Conservation (phyloP, 2,888 invertebrate species). For the Stenoptilia bipunctidactyla region DNA sequence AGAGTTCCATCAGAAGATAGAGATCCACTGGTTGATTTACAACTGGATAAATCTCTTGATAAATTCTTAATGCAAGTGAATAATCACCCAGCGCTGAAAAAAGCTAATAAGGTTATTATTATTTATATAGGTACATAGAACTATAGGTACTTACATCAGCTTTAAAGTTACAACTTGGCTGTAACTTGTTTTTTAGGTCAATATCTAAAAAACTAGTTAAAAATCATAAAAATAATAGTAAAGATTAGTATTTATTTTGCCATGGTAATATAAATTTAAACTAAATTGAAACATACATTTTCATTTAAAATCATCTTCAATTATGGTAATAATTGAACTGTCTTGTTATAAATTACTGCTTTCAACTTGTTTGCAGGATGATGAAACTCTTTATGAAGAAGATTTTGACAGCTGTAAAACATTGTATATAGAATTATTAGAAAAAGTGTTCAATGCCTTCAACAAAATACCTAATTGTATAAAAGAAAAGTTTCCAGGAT, state of each 20-base stretch:
- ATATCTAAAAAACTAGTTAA: too few relatives aligned
- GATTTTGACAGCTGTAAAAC: slow-evolving; percentile 49
- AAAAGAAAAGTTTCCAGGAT: slow-evolving; percentile 73
- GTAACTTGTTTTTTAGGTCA: too few relatives aligned
- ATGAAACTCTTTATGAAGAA: slow-evolving; percentile 16
- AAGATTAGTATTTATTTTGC: too few relatives aligned
- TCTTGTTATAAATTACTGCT: too few relatives aligned
- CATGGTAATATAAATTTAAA: too few relatives aligned
- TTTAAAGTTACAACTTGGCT: too few relatives aligned
- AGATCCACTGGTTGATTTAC: slow-evolving; percentile 34
- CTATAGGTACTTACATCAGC: too few relatives aligned
- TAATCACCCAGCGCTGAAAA: slow-evolving; percentile 27
- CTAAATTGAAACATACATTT: too few relatives aligned
- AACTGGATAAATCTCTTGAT: slow-evolving; percentile 30
- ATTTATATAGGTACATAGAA: too few relatives aligned
- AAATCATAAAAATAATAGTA: too few relatives aligned
- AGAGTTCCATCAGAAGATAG: slow-evolving; percentile 20
- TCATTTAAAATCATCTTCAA: too few relatives aligned
- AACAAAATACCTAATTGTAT: slow-evolving; percentile 74
- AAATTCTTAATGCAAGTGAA: slow-evolving; percentile 27
- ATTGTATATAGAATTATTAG: slow-evolving; percentile 72
- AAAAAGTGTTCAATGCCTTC: slow-evolving; percentile 74
- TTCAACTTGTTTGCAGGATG: slow-evolving; percentile 25
- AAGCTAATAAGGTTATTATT: slow-evolving; percentile 24
- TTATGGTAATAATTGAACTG: too few relatives aligned